Base-by-base conservation (phyloP, 1,140 invertebrate genomes). In the Drosophila punjabiensis region DNA sequence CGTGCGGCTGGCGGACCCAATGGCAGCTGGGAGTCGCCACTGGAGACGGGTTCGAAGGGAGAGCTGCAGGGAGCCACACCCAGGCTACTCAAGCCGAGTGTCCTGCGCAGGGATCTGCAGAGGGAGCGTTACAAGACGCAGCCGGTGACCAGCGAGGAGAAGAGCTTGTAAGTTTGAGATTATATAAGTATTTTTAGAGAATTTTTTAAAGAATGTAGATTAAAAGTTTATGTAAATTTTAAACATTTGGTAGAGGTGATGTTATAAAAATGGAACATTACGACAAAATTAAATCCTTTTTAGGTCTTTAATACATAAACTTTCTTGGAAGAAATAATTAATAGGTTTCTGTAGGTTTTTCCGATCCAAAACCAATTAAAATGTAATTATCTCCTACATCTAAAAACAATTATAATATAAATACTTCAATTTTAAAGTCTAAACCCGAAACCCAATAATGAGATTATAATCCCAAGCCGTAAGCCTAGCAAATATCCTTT, bases 131-230 rank as follows among this genome's bases (percentile, higher is more conserved):
- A 94, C 84, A 94, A 94, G 81, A 96, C 96, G 4, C 96, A 96
- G 87, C 96, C 96, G 0, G 94, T 96, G 62, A 96, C 95, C 33
- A 94, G 94, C 14, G 94, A 95, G 52, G 96, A 96, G 92, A 92
- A 87, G 64, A 91, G 77, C 67, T 91, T 90, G 91, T 92, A 79
- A 90, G 86, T 88, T 47, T 18, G 7, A 14, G 5, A 53, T 14
- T 53, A 16, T 16, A n/a, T 2, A n/a, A 47, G 0, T 37, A 16
- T n/a, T n/a, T 28, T 14, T 24, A 11, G 11, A n/a, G 9, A 24
- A 24, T 24, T 24, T 24, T 30, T 11, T 28, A 32, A 0, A 13
- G 8, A 5, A n/a, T 18, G 18, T 32, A 32, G 18, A 30, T 53
- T 32, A 0, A 18, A 16, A 18, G 9, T 9, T 50, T 16, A 9